Evolutionary conservation across 2,888 invertebrate species (phyloP).

Genomic region (Dryococelus australis): DNA sequence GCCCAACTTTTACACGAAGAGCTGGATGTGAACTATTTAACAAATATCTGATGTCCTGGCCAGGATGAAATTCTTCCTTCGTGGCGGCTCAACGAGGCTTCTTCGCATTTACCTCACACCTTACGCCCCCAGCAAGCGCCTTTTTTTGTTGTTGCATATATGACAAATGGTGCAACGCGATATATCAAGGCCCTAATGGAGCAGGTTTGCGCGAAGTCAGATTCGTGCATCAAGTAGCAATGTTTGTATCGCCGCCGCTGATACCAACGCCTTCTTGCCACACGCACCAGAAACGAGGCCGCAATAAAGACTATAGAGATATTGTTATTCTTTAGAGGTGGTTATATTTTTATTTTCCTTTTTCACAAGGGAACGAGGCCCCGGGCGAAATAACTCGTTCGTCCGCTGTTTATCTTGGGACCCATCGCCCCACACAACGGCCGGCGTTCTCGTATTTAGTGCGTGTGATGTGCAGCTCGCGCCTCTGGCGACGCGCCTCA

Average conservation of each 20-base stretch:
- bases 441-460: too few relatives aligned
- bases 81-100: too few relatives aligned
- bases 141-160: too few relatives aligned
- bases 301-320: background rate
- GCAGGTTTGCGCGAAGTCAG: background rate
- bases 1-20: too few relatives aligned
- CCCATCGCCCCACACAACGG: too few relatives aligned
- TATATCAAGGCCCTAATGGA: background rate
- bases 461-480: too few relatives aligned
- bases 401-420: background rate
- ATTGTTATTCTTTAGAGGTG: background rate
- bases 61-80: too few relatives aligned
- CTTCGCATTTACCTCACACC: too few relatives aligned
- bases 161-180: background rate
- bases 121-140: too few relatives aligned
- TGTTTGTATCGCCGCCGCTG: background rate
- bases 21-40: too few relatives aligned
- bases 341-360: background rate
- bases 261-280: background rate
- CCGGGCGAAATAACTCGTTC: background rate
- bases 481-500: too few relatives aligned
- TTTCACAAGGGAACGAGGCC: background rate
- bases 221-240: background rate
- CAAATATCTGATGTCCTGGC: too few relatives aligned
- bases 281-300: background rate